Base-by-base conservation (phyloP, 2,113 vertebrate species). In the Chionis minor region DNA sequence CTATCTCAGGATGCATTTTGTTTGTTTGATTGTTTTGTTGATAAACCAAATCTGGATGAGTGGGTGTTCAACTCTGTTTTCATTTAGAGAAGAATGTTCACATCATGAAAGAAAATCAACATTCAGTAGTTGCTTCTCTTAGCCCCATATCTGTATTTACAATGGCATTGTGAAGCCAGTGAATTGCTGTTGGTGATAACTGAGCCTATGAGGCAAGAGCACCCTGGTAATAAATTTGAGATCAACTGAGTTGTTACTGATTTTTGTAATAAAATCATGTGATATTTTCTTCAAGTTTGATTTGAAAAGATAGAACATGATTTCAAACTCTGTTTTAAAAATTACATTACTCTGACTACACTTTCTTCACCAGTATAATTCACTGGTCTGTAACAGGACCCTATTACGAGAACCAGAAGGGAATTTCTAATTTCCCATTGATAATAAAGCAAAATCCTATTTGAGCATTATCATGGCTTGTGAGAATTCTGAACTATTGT, bases 301-400 rank as follows among this genome's bases (percentile, higher is more conserved):
- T 61, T 89, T 83, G 14, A 19, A 81, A 81, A 69, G 10, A 44
- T 35, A 88, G 2, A 42, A 9, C 8, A 45, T 55, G 8, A 38
- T 16, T 65, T 83, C 6, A 83, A 63, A 83, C 5, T 35, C 56
- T 28, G 1, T 30, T 93, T 65, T 38, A 22, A 81, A 72, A 75
- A 30, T 40, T 0, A 0, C 52, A 45, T 55, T 63, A 80, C 0
- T 0, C 7, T 20, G 21, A 22, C 47, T 65, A 40, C 27, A 27
- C 5, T 77, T 67, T 80, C 24, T 87, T 87, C 15, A 40, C 6
- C n/a, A 55, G 6, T 33, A 63, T 28, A 74, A 27, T 28, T 69
- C 21, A 55, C 3, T 55, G 11, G 3, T 65, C 8, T 69, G 5
- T 35, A 33, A 45, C 45, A 79, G 6, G 32, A 30, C 10, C 44